Conservation (phyloP, 1,140 invertebrate species). For the Solen grandis region DNA sequence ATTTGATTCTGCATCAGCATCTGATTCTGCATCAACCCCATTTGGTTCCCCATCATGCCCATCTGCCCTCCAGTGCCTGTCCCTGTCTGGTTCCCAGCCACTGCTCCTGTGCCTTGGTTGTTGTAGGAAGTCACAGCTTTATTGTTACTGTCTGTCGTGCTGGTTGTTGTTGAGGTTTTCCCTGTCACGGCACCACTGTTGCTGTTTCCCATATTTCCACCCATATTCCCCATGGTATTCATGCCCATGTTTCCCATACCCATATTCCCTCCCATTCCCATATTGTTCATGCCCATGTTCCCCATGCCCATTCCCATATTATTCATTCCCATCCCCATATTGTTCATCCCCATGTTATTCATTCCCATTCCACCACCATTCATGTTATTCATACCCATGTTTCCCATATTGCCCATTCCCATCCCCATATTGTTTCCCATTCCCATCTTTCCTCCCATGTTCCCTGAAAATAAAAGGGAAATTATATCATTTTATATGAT, state of each 20-base stretch:
- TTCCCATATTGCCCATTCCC: conserved; percentile 26
- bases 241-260: conserved; percentile 32
- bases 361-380: conserved; percentile 36
- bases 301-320: background rate
- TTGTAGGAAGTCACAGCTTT: background rate
- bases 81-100: no score
- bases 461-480: background rate
- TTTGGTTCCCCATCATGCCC: background rate
- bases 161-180: background rate
- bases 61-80: background rate
- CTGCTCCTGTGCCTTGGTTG: background rate
- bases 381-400: conserved; percentile 19
- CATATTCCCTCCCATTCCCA: conserved; percentile 51
- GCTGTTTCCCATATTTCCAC: background rate
- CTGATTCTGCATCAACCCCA: background rate
- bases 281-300: background rate
- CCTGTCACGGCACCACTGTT: background rate
- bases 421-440: conserved; percentile 30
- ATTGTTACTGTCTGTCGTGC: background rate
- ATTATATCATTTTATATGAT: background rate
- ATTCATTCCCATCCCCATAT: conserved; percentile 38
- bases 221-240: conserved; percentile 29
- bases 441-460: conserved; percentile 23
- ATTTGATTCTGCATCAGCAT: background rate
- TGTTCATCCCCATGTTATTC: conserved; percentile 15